A percentile compares a stretch with the other conserved stretches of the same genome.
These are phyloP conservation scores for Thymelicus acteon DNA, from an alignment of 2,888 invertebrate genomes.

Conservation along the genomic window DNA sequence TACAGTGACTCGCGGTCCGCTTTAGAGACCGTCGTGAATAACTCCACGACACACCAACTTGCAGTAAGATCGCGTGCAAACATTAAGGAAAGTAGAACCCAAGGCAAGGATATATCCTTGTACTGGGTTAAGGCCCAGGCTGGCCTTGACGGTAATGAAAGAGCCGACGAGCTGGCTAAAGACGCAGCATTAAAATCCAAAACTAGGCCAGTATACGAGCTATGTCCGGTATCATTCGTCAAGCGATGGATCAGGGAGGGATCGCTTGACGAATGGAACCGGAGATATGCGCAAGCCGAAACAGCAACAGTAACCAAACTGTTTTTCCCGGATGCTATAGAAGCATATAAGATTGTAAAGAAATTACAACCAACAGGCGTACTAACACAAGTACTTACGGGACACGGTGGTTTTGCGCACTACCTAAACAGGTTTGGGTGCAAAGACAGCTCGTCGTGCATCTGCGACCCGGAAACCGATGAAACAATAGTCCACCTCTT, in stretches of 20 bases:
- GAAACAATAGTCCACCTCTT: background rate
- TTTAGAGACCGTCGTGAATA: too few relatives aligned
- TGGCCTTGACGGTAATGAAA: too few relatives aligned
- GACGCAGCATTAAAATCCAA: background rate
- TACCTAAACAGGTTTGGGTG: background rate
- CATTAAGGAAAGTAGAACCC: too few relatives aligned
- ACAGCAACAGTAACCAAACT: background rate
- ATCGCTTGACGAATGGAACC: slow-evolving; percentile 2
- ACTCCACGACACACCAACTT: too few relatives aligned
- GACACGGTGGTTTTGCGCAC: background rate
- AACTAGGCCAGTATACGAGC: background rate
- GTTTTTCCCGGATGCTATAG: background rate
- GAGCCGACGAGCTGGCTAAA: too few relatives aligned
- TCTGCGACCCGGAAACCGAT: background rate
- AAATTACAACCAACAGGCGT: too few relatives aligned
- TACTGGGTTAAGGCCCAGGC: too few relatives aligned
- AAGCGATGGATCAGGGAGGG: background rate
- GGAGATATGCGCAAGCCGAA: background rate
- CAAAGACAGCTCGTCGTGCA: background rate
- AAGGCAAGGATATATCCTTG: too few relatives aligned
- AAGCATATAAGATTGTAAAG: background rate
- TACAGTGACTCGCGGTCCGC: too few relatives aligned
- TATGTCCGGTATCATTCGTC: slow-evolving; percentile 2
- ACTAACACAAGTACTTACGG: background rate
- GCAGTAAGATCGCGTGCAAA: too few relatives aligned